Base-by-base conservation (phyloP, 2,797 vertebrate species). In the Coracias cyanogaster region DNA sequence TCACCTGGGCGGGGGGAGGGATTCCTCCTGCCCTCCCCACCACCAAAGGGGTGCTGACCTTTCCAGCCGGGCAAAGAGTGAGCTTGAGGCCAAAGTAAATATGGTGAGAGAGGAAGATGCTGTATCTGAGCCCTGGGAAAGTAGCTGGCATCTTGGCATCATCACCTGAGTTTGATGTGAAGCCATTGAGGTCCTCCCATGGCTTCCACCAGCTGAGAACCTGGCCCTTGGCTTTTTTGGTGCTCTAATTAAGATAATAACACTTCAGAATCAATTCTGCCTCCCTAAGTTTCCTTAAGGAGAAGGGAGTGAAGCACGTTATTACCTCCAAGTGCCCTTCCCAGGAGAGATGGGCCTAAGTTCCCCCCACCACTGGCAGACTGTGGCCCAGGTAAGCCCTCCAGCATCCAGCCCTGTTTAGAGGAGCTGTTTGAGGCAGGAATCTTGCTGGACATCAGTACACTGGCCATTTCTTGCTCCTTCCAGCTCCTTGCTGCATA, bases 31-130 rank as follows among this genome's bases (percentile, higher is more conserved):
- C 80, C 48, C 69, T 39, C 49, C 49, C 35, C 67, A 12, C 96
- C 96, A 95, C 13, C 89, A 88, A 6, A 43, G 10, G 39, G 93
- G 83, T 65, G 82, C 93, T 79, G 94, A 95, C 96, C 97, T 90
- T 67, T 87, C 93, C 71, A 2, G 24, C 39, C 43, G 3, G 79
- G 80, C 21, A 7, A 5, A 1, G 37, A 10, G 70, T 82, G 69
- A 73, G 71, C 41, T 19, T 2, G 91, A 20, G 94, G 95, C 90
- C 90, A 7, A 81, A 35, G 85, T 51, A 13, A 61, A 35, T 65
- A 3, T 21, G 6, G 12, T 12, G 25, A 39, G 52, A 55, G 7
- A 19, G 43, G 39, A 33, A 19, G 15, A 49, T 22, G 45, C 21
- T 5, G 39, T 29, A 18, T 1, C 61, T 0, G 2, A 46, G 57